A percentile compares a stretch with the other conserved stretches of the same genome.
These are phyloP conservation scores for Tricholaema leucomelas DNA, from an alignment of 2,113 vertebrate genomes.

Conservation along the genomic window DNA sequence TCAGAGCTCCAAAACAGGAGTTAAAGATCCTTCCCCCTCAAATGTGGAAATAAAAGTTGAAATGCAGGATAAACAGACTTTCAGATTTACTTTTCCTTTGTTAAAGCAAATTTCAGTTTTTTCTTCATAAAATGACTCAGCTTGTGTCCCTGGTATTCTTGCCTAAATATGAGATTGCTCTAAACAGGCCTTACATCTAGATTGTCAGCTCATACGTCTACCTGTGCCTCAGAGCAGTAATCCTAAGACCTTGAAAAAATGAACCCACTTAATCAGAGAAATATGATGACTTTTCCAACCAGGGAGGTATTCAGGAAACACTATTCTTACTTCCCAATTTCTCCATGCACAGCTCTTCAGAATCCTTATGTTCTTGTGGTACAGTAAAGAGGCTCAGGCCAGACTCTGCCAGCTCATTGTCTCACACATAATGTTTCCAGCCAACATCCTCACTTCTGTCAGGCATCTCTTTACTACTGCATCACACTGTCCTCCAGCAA, in stretches of 20 bases:
- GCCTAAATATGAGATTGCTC: background rate
- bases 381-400: background rate
- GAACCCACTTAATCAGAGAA: background rate
- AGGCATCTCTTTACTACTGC: background rate
- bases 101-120: background rate
- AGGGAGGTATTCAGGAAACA: background rate
- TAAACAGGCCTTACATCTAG: background rate
- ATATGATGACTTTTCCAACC: background rate
- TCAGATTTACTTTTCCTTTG: background rate
- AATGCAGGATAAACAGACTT: background rate
- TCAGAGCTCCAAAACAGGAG: background rate
- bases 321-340: background rate
- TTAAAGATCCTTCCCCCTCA: background rate
- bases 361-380: background rate
- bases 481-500: constrained; percentile 26
- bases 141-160: background rate
- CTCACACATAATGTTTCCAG: constrained; percentile 7
- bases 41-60: background rate
- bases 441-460: constrained; percentile 13
- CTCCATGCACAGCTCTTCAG: background rate
- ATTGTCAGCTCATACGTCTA: background rate
- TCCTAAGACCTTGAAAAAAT: background rate
- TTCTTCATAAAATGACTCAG: background rate
- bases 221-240: background rate
- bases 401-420: constrained; percentile 15